Evolutionary conservation across 2,888 invertebrate species (phyloP).

Genomic region (Nineta flava): DNA sequence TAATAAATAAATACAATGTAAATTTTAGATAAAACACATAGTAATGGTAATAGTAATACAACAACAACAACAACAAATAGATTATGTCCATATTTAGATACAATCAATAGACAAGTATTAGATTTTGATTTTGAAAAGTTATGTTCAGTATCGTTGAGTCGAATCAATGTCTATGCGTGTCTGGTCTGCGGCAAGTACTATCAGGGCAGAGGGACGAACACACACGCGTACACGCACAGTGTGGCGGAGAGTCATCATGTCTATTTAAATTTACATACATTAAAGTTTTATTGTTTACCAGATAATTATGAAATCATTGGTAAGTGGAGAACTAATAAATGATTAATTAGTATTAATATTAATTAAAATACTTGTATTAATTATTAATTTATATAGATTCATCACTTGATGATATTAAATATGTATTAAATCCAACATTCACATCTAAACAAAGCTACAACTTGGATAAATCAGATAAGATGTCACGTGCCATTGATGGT

Average conservation of each 20-base stretch:
- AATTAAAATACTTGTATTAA: slow-evolving; percentile 1
- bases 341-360: slow-evolving; percentile 1
- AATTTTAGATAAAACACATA: no score
- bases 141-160: slow-evolving; percentile 92
- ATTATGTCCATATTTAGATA: slow-evolving; percentile 92
- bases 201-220: slow-evolving; percentile 89
- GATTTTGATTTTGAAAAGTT: slow-evolving; percentile 99
- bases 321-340: slow-evolving; percentile 24
- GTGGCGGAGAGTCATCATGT: slow-evolving; percentile 97
- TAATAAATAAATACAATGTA: no score
- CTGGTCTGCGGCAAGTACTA: slow-evolving; percentile 99
- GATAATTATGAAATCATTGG: slow-evolving; percentile 99
- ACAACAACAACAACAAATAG: slow-evolving; percentile 26
- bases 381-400: slow-evolving; percentile 47
- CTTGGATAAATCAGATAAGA: slow-evolving; percentile 65
- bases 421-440: slow-evolving; percentile 95
- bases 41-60: not conserved
- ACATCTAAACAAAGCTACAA: slow-evolving; percentile 64
- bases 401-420: slow-evolving; percentile 95
- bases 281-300: slow-evolving; percentile 96
- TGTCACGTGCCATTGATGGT: slow-evolving; percentile 90
- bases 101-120: slow-evolving; percentile 88
- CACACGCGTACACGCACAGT: slow-evolving; percentile 98
- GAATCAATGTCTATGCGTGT: slow-evolving; percentile 99
- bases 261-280: slow-evolving; percentile 86